These are phyloP conservation scores for Spodoptera frugiperda DNA, from an alignment of 1,140 invertebrate genomes.

Conservation along the genomic window DNA sequence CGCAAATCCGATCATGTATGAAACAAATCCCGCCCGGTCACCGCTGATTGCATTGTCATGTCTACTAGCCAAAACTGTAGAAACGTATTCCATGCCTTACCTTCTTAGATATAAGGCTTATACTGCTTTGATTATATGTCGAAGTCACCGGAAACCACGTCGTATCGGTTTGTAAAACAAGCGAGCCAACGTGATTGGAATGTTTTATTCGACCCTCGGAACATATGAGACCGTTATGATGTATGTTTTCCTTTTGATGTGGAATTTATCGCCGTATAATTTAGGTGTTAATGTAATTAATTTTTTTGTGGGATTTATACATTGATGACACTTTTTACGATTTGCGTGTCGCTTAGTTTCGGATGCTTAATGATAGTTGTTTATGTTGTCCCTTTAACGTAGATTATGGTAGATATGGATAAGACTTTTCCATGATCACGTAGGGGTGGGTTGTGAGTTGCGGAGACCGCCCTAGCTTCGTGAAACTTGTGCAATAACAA, in stretches of 20 bases:
- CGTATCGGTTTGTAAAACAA: conserved; percentile 85
- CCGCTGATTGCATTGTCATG: conserved; percentile 86
- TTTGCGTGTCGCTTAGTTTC: conserved; percentile 7
- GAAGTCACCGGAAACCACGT: conserved; percentile 69
- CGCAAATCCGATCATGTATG: conserved; percentile 85
- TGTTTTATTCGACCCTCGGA: conserved; percentile 81
- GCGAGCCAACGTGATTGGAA: conserved; percentile 84
- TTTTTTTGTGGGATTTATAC: conserved; percentile 2
- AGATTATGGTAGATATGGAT: not conserved
- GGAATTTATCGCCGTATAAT: conserved; percentile 64
- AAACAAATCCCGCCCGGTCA: conserved; percentile 85
- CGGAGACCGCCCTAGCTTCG: conserved; percentile 35
- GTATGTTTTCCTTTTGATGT: conserved; percentile 79
- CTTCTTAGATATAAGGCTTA: conserved; percentile 51
- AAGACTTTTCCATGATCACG: conserved; percentile 54
- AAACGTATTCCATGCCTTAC: conserved; percentile 51
- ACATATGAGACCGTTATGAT: conserved; percentile 84
- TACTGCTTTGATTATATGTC: conserved; percentile 48
- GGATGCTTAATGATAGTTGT: conserved; percentile 44
- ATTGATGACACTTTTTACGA: not conserved
- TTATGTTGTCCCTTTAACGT: not conserved
- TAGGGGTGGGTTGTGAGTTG: conserved; percentile 42
- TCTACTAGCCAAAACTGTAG: conserved; percentile 65
- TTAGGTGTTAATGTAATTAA: conserved; percentile 52
- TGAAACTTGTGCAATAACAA: conserved; percentile 78